Base-by-base conservation (phyloP, 2,888 invertebrate species). In the Sarcophaga rosellei region DNA sequence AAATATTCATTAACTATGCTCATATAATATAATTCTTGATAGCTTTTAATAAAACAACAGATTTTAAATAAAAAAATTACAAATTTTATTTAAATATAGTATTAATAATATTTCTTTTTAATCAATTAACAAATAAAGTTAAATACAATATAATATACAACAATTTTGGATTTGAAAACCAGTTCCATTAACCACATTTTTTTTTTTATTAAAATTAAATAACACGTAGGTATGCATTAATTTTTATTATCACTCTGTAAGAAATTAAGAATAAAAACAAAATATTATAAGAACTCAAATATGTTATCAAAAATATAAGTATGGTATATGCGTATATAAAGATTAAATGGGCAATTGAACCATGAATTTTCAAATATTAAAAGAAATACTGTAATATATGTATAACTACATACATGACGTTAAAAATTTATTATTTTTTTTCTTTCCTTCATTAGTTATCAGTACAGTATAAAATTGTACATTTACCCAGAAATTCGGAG, bases 191-290 rank as follows among this genome's bases (percentile, higher is more conserved):
- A 85, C 81, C 73, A 53, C 57, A 35, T 73, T 84, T 61, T 69
- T 47, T 73, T 84, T 61, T 69, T 79, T 68, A 68, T 62, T 53
- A 72, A 21, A 84, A 80, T 74, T 83, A 78, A 66, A 75, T 75
- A 70, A 84, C 57, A 53, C 57, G 23, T 68, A 73, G 70, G 61
- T 66, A 70, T 61, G 45, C 61, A 35, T 75, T 86, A 86, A 59
- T 86, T 78, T 61, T 79, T 84, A 53, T 53, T 53, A 84, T 86
- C 84, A 80, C 62, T 81, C 81, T 88, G 81, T 69, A 81, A 87
- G 68, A 82, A 72, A 79, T 74, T 63, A 45, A 66, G 81, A 81
- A 6, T 35, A 70, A 62, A 70, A 81, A 76, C 23, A 62, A 61
- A 87, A 57, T 63, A 47, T 73, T 15, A 65, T 62, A 63, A 68